Percentiles rank a stretch among this genome's conserved stretches.
Evolutionary conservation across 1,140 invertebrate genomes (phyloP).

Genomic region (Drosophila tani): DNA sequence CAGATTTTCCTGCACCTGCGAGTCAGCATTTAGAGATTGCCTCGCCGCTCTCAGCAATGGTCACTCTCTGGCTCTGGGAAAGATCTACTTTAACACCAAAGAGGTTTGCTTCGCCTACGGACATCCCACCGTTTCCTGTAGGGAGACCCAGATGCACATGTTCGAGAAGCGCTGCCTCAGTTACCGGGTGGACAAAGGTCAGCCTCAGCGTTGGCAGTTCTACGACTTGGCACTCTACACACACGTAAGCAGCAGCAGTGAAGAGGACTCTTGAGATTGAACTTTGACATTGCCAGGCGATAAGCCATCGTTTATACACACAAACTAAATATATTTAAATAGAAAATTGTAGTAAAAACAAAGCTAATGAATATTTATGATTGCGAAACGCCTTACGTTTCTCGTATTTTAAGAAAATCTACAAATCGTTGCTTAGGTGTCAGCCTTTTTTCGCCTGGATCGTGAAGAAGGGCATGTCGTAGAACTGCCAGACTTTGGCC

Average conservation of each 20-base stretch:
- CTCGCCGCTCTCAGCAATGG: slow-evolving; percentile 86
- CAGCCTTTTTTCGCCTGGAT: slow-evolving; percentile 23
- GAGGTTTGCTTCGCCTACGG: slow-evolving; percentile 89
- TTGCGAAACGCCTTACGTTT: background rate
- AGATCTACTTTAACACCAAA: slow-evolving; percentile 89
- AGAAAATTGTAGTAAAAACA: slow-evolving; percentile 1
- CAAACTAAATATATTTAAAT: background rate
- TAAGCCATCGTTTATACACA: slow-evolving; percentile 32
- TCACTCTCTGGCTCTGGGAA: slow-evolving; percentile 87
- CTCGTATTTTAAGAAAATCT: background rate
- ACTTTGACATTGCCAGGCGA: slow-evolving; percentile 17
- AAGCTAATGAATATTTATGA: background rate
- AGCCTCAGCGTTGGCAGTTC: slow-evolving; percentile 86
- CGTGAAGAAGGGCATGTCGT: slow-evolving; percentile 86
- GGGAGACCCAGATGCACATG: slow-evolving; percentile 69
- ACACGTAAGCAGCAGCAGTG: slow-evolving; percentile 39
- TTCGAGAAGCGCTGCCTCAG: slow-evolving; percentile 85
- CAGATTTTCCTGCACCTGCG: slow-evolving; percentile 87
- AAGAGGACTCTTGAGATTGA: slow-evolving; percentile 20
- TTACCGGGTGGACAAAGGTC: slow-evolving; percentile 85
- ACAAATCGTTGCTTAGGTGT: slow-evolving; percentile 26
- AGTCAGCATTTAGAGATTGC: slow-evolving; percentile 88
- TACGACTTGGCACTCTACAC: slow-evolving; percentile 86
- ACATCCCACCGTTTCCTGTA: slow-evolving; percentile 87
- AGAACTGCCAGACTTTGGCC: slow-evolving; percentile 87